Evolutionary conservation across 2,113 vertebrate genomes (phyloP).

Genomic region (Callocephalon fimbriatum): DNA sequence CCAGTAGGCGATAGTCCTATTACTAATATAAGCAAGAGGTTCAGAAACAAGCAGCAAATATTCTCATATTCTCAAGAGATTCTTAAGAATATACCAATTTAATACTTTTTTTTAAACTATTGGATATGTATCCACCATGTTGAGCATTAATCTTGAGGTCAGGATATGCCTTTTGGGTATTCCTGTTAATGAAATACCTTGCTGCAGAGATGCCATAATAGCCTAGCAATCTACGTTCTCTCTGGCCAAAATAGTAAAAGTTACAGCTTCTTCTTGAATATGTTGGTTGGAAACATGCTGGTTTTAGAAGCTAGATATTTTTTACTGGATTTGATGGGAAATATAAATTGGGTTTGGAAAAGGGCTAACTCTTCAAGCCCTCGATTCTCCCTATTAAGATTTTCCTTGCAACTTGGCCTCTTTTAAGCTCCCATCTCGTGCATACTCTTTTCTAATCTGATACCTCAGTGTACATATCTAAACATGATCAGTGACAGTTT

Average conservation of each 20-base stretch:
- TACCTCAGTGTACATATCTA: slow-evolving; percentile 83
- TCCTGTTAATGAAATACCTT: slow-evolving; percentile 63
- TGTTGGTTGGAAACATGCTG: slow-evolving; percentile 25
- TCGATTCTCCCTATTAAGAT: slow-evolving; percentile 77
- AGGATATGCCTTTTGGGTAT: slow-evolving; percentile 64
- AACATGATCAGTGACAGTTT: slow-evolving; percentile 90
- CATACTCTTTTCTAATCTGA: slow-evolving; percentile 85
- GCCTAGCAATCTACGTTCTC: slow-evolving; percentile 1
- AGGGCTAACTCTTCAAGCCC: slow-evolving; percentile 53
- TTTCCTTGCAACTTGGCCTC: slow-evolving; percentile 83
- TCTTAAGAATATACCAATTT: not conserved
- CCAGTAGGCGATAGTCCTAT: not conserved
- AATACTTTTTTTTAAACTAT: not conserved
- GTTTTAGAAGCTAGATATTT: slow-evolving; percentile 57
- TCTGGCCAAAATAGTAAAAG: slow-evolving; percentile 48
- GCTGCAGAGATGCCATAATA: slow-evolving; percentile 43
- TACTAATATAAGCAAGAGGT: not conserved
- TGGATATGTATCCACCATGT: not conserved
- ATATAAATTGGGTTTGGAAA: slow-evolving; percentile 75
- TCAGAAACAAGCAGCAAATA: not conserved
- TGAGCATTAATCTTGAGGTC: slow-evolving; percentile 16
- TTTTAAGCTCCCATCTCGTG: slow-evolving; percentile 83
- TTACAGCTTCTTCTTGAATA: slow-evolving; percentile 43
- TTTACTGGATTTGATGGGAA: slow-evolving; percentile 73
- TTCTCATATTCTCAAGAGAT: not conserved